Percentiles rank a stretch among this genome's conserved stretches.
These are phyloP conservation scores for Calidris pugnax DNA, from an alignment of 2,113 vertebrate species.

Conservation along the genomic window DNA sequence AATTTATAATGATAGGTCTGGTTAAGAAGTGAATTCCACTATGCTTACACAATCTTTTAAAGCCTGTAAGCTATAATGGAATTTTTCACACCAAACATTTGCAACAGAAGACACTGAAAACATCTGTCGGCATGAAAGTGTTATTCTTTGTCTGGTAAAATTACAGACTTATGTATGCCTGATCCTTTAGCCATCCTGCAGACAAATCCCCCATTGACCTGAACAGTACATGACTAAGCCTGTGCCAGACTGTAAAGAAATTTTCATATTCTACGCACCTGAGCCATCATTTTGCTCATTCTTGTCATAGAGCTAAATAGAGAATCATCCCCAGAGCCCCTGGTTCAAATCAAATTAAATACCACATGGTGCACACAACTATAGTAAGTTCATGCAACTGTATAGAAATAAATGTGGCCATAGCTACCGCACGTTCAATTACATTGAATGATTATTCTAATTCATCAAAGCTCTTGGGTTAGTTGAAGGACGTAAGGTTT, in stretches of 20 bases:
- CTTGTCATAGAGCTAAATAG: background rate
- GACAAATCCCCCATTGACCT: background rate
- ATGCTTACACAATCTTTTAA: constrained; percentile 49
- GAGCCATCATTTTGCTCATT: background rate
- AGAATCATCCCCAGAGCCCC: background rate
- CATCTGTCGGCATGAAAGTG: background rate
- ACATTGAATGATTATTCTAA: background rate
- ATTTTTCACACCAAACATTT: background rate
- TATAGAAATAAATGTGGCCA: background rate
- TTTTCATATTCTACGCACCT: background rate
- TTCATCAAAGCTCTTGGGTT: background rate
- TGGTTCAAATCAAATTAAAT: background rate
- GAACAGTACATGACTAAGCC: background rate
- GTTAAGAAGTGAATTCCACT: constrained; percentile 55
- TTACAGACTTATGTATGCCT: background rate
- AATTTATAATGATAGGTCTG: constrained; percentile 65
- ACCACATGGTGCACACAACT: background rate
- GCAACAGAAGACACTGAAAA: constrained; percentile 3
- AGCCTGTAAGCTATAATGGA: constrained; percentile 39
- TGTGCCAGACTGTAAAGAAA: background rate
- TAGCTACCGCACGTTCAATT: background rate
- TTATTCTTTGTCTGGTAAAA: constrained; percentile 15
- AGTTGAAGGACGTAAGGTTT: background rate
- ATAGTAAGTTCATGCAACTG: background rate
- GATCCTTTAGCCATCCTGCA: constrained; percentile 1